These are phyloP conservation scores for Scelioninae gen. 1 DNA, from an alignment of 2,888 invertebrate genomes.

Conservation along the genomic window DNA sequence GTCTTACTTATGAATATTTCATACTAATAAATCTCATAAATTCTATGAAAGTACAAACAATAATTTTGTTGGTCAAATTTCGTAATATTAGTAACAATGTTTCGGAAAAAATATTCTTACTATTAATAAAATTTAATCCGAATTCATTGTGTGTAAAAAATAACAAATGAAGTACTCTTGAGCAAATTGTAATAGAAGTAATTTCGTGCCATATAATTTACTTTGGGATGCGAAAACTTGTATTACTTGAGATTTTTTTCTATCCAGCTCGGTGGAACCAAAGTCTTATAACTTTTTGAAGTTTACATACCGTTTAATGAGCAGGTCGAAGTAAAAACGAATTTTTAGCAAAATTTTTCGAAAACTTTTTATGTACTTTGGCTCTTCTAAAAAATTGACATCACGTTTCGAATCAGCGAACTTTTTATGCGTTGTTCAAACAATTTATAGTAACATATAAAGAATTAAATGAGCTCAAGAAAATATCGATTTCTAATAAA, in stretches of 20 bases:
- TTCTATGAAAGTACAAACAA: not conserved
- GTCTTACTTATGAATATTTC: constrained; percentile 1
- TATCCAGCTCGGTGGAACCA: constrained; percentile 2
- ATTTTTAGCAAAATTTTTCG: too few relatives aligned
- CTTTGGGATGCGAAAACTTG: constrained; percentile 19
- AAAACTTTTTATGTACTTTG: too few relatives aligned
- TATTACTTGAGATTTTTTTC: constrained; percentile 16
- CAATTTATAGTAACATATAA: too few relatives aligned
- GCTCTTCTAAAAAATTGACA: too few relatives aligned
- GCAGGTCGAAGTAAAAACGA: constrained; percentile 16
- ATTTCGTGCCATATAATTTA: constrained; percentile 18
- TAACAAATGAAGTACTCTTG: not conserved
- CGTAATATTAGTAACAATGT: too few relatives aligned
- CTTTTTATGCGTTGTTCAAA: too few relatives aligned
- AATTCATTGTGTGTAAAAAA: not conserved
- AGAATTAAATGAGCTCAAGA: too few relatives aligned
- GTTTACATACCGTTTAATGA: constrained; percentile 37
- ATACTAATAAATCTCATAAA: not conserved
- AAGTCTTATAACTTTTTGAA: constrained; percentile 26
- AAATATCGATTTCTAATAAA: too few relatives aligned
- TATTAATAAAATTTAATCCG: not conserved
- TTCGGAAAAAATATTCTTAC: too few relatives aligned
- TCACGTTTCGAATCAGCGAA: too few relatives aligned
- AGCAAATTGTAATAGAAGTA: constrained; percentile 8
- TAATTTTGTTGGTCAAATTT: not conserved